Evolutionary conservation across 1,140 invertebrate genomes (phyloP).

Genomic region (Pseudoatta argentina): DNA sequence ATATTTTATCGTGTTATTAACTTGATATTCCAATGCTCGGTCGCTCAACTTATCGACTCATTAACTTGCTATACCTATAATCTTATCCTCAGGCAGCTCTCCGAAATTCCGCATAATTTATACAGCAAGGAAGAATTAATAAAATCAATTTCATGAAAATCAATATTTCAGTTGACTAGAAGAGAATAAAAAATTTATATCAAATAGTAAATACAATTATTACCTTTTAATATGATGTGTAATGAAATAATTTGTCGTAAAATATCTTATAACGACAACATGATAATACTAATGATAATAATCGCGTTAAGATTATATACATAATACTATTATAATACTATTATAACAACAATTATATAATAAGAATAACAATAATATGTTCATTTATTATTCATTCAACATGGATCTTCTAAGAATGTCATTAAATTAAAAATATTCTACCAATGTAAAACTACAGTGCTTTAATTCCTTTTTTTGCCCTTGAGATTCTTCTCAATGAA

Average conservation of each 20-base stretch:
- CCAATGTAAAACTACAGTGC: not conserved
- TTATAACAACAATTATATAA: not conserved
- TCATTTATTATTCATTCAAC: not conserved
- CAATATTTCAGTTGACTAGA: not conserved
- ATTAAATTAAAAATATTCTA: not conserved
- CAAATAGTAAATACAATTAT: not conserved
- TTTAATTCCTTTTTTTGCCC: not conserved
- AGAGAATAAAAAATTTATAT: not conserved
- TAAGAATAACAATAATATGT: not conserved
- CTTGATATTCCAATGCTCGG: not conserved
- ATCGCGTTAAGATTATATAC: not conserved
- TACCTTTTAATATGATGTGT: not conserved
- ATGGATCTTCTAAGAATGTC: not conserved
- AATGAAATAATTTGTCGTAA: not conserved
- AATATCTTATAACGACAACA: not conserved
- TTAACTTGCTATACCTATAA: constrained; percentile 21
- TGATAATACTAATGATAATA: constrained; percentile 3
- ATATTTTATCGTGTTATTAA: constrained; percentile 4
- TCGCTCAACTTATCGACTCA: constrained; percentile 24
- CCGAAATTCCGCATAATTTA: constrained; percentile 42
- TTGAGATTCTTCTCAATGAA: not conserved
- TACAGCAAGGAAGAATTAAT: constrained; percentile 37
- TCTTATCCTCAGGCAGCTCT: constrained; percentile 15
- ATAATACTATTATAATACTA: not conserved
- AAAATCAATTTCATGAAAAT: constrained; percentile 23